These are phyloP conservation scores for Melanostoma mellinum DNA, from an alignment of 2,888 invertebrate species.

Conservation along the genomic window DNA sequence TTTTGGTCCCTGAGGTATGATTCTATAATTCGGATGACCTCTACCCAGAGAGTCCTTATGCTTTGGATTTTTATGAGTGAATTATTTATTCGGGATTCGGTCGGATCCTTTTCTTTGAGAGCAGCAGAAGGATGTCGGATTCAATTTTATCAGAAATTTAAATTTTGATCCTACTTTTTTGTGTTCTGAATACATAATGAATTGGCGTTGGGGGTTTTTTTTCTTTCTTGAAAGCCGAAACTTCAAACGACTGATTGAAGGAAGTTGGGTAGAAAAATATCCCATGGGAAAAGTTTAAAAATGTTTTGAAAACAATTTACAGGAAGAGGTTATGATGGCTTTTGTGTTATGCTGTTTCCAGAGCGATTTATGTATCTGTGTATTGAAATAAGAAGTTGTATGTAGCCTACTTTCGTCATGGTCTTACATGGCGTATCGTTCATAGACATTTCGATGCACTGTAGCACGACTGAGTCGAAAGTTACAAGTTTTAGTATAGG, in stretches of 20 bases:
- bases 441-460: too few relatives aligned
- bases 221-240: neutral
- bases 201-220: constrained; percentile 1
- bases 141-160: constrained; percentile 46
- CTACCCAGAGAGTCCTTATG: neutral
- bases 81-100: constrained; percentile 19
- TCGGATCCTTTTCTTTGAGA: constrained; percentile 5
- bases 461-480: too few relatives aligned
- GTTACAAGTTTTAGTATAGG: too few relatives aligned
- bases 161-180: constrained; percentile 31
- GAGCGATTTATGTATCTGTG: too few relatives aligned
- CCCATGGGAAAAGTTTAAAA: too few relatives aligned
- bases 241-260: constrained; percentile 1
- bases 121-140: constrained; percentile 13
- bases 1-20: neutral
- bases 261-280: neutral
- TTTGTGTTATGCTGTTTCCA: too few relatives aligned
- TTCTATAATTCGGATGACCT: constrained; percentile 24
- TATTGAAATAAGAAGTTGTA: too few relatives aligned
- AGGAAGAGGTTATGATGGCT: too few relatives aligned
- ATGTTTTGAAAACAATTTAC: too few relatives aligned
- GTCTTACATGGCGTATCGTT: too few relatives aligned
- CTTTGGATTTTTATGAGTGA: constrained; percentile 7
- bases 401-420: too few relatives aligned
- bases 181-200: constrained; percentile 51